Conservation (phyloP, 2,113 vertebrate species). For the Pandion haliaetus region DNA sequence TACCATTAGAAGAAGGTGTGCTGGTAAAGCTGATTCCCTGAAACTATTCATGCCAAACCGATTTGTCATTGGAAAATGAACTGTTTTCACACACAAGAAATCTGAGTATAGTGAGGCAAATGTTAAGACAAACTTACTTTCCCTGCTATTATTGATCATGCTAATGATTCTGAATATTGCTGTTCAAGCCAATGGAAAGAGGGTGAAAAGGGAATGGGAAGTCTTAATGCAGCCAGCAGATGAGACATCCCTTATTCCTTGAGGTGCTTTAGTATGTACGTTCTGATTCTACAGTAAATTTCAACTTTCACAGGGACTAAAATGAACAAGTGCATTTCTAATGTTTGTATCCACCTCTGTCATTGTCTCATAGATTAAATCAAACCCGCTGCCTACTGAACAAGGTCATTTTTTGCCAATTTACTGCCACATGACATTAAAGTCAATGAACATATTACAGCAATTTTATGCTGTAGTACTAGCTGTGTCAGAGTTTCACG, state of each 20-base stretch:
- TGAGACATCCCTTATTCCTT: background rate
- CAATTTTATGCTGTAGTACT: background rate
- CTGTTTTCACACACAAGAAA: background rate
- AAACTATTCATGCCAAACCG: background rate
- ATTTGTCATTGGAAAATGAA: background rate
- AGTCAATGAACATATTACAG: background rate
- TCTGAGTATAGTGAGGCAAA: background rate
- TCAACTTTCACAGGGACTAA: background rate
- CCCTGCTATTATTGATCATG: background rate
- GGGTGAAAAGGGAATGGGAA: background rate
- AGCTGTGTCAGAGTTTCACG: background rate
- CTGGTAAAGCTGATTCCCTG: background rate
- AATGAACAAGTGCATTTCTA: background rate
- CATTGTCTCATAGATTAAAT: slow-evolving; percentile 6
- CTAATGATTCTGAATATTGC: background rate
- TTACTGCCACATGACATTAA: background rate
- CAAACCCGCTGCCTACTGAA: background rate
- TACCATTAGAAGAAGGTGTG: background rate
- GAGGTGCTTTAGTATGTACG: background rate
- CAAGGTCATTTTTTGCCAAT: background rate
- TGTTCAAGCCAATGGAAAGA: background rate
- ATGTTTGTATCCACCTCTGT: background rate
- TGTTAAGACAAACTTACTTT: background rate
- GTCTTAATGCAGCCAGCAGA: background rate
- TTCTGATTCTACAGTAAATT: background rate